These are phyloP conservation scores for Sinosuthora webbiana DNA, from an alignment of 2,113 vertebrate genomes.

Conservation along the genomic window DNA sequence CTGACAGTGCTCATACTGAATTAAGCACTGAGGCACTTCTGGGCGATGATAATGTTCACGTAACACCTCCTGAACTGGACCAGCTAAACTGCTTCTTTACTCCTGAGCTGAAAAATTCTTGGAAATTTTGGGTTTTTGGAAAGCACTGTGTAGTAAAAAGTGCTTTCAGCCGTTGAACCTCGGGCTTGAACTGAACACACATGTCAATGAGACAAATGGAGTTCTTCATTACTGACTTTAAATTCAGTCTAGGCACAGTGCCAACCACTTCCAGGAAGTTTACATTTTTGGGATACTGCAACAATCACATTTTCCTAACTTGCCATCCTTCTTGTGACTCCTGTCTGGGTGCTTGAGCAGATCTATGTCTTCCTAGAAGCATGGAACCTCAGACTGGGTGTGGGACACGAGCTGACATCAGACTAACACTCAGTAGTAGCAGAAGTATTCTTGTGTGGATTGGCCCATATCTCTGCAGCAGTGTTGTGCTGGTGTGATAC, in stretches of 20 bases:
- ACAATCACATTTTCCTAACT: background rate
- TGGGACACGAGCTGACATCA: fast-evolving
- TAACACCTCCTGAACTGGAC: background rate
- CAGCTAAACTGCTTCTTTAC: background rate
- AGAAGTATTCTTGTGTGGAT: background rate
- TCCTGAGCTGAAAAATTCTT: background rate
- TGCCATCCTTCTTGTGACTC: background rate
- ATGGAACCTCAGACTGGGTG: background rate
- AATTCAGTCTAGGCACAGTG: background rate
- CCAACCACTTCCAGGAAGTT: background rate
- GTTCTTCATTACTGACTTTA: background rate
- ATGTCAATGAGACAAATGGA: background rate
- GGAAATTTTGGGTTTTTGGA: background rate
- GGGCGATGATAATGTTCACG: fast-evolving
- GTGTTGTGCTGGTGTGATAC: background rate
- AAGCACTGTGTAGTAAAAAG: background rate
- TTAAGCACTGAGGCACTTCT: background rate
- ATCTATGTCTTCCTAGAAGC: background rate
- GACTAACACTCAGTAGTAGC: background rate
- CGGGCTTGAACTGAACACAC: background rate
- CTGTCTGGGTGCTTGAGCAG: background rate
- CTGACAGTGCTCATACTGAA: background rate
- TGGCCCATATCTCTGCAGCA: background rate
- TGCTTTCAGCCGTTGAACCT: background rate
- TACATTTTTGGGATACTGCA: background rate